Conservation (phyloP, 2,797 vertebrate genomes). For the Gobio occitaniae region DNA sequence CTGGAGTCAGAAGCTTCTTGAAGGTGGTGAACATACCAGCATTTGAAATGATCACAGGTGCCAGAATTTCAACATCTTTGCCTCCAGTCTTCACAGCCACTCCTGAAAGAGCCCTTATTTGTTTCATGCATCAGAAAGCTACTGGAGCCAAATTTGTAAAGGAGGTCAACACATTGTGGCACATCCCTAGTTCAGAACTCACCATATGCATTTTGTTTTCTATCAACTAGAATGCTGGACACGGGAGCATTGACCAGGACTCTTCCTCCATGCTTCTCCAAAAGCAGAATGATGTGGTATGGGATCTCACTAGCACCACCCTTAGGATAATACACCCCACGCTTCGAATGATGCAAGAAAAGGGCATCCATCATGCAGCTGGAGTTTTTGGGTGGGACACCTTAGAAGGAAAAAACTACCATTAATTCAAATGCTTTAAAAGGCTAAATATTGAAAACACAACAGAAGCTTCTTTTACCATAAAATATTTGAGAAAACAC, state of each 20-base stretch:
- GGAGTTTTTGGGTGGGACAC: conserved; percentile 27
- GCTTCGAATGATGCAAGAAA: conserved; percentile 39
- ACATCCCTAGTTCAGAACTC: not conserved
- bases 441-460: not conserved
- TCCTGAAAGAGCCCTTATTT: not conserved
- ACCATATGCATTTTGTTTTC: conserved; percentile 23
- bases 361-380: conserved; percentile 39
- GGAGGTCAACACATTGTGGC: not conserved
- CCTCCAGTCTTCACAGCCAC: not conserved
- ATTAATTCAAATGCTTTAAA: not conserved
- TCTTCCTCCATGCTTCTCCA: conserved; percentile 37
- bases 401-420: not conserved
- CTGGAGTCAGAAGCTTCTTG: conserved; percentile 27
- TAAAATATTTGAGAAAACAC: conserved; percentile 12
- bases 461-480: not conserved
- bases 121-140: not conserved
- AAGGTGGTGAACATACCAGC: conserved; percentile 25
- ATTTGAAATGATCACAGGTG: conserved; percentile 20
- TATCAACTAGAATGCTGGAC: not conserved
- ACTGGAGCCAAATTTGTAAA: not conserved
- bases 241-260: conserved; percentile 40
- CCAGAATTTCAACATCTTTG: conserved; percentile 7
- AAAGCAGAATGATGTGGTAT: conserved; percentile 34
- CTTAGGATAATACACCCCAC: conserved; percentile 42
- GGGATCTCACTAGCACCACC: conserved; percentile 39